phyloP scores from a whole-genome alignment of 2,888 invertebrate genomes.

The Prosopocoilus inquinatus region DNA sequence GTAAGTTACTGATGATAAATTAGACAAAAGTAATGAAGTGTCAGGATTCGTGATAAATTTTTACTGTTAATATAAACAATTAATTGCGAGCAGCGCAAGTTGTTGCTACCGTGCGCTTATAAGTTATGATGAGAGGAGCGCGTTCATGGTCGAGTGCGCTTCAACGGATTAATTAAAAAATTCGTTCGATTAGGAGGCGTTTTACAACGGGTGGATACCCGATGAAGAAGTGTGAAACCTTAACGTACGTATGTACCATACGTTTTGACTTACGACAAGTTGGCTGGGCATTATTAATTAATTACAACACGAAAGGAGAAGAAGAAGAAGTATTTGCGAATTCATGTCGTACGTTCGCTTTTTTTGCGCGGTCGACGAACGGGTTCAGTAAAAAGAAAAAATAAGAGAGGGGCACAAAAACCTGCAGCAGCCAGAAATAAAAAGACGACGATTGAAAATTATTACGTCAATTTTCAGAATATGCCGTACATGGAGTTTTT shows the following conservation, averaged over 20 bases:
- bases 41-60: not conserved
- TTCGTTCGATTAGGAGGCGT: not conserved
- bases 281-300: too few relatives aligned
- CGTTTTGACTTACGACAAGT: too few relatives aligned
- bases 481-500: constrained; percentile 1
- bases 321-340: not conserved
- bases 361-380: not conserved
- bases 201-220: not conserved
- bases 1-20: too few relatives aligned
- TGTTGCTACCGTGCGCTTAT: not conserved
- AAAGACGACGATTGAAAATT: not conserved
- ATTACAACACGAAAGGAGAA: too few relatives aligned
- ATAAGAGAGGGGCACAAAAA: too few relatives aligned
- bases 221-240: not conserved
- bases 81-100: constrained; percentile 6
- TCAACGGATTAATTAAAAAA: not conserved
- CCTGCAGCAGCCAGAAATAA: not conserved
- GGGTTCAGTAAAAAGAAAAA: not conserved
- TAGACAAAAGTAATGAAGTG: too few relatives aligned
- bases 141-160: not conserved
- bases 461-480: constrained; percentile 3
- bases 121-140: too few relatives aligned
- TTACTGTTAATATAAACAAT: constrained; percentile 16
- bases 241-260: too few relatives aligned
- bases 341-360: not conserved